Base-by-base conservation (phyloP, 92 coral and sea anemone species). In the Nematostella vectensis region DNA sequence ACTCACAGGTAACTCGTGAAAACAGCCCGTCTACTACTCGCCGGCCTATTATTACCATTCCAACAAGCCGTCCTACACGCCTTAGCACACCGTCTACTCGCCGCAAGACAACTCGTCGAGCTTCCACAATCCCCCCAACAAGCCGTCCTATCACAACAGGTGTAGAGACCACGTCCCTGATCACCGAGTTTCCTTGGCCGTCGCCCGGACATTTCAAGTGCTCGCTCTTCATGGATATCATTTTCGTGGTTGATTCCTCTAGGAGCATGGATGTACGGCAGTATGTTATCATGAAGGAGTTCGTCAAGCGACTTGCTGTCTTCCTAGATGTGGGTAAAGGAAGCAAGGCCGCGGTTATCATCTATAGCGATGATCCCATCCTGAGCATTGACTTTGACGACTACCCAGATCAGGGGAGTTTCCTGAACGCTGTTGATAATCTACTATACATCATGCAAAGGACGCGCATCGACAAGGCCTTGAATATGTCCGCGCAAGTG, bases 231-330 rank as follows among this genome's bases (percentile, higher is more conserved):
- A 59, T 81, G 23, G 95, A 85, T 58, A 66, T 86, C 11, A 63
- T 87, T 0, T 89, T 89, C 59, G 80, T 89, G 50, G 52, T 89
- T 79, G 97, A 89, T 59, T 85, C 97, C 2, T 81, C 97, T 15
- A 63, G 80, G 15, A 89, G 97, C 31, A 89, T 89, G 71, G 80
- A 83, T 51, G 69, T 47, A 13, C 31, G 80, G 1, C 78, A 86
- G 28, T 89, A 77, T 36, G 54, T 29, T 0, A 82, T 59, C 31
- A 77, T 80, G 57, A 89, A 89, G 56, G 64, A 63, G 37, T 89
- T 89, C 29, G 95, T 89, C 11, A 89, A 81, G 63, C 55, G 61
- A 42, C 82, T 89, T 15, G 91, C 82, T 15, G 58, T 28, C 22
- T 60, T 74, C 16, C 70, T 89, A n/a, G 69, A 81, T 47, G 85